Conservation (phyloP, 1,140 invertebrate genomes). For the Triops cancriformis region DNA sequence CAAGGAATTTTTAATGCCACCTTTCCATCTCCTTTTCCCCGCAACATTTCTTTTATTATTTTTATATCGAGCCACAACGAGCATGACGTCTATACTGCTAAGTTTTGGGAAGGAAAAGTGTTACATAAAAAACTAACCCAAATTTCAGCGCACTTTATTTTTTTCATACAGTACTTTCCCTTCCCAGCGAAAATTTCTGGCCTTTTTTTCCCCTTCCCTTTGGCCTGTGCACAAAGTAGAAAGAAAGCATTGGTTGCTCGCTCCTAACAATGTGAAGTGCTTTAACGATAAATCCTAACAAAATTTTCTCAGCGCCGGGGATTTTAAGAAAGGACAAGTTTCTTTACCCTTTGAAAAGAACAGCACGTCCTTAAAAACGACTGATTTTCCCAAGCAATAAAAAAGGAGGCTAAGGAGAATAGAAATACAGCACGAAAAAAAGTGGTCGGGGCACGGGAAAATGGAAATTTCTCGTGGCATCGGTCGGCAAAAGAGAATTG, state of each 20-base stretch:
- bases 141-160: neutral
- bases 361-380: neutral
- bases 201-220: neutral
- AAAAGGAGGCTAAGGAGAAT: no score
- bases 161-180: neutral
- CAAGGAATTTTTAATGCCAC: no score
- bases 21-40: no score
- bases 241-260: neutral
- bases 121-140: no score
- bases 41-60: no score
- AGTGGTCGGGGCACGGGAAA: neutral
- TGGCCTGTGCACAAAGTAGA: neutral
- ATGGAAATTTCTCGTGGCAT: neutral
- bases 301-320: neutral
- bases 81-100: no score
- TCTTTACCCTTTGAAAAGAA: neutral
- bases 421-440: neutral
- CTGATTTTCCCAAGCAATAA: neutral
- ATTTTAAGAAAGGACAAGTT: neutral
- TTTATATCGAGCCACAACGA: no score
- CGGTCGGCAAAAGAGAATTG: no score
- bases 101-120: no score
- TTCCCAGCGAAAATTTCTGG: neutral
- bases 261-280: constrained; percentile 5
- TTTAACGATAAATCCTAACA: neutral